These are phyloP conservation scores for Atherinomorus stipes DNA, from an alignment of 2,113 vertebrate species.

Conservation along the genomic window DNA sequence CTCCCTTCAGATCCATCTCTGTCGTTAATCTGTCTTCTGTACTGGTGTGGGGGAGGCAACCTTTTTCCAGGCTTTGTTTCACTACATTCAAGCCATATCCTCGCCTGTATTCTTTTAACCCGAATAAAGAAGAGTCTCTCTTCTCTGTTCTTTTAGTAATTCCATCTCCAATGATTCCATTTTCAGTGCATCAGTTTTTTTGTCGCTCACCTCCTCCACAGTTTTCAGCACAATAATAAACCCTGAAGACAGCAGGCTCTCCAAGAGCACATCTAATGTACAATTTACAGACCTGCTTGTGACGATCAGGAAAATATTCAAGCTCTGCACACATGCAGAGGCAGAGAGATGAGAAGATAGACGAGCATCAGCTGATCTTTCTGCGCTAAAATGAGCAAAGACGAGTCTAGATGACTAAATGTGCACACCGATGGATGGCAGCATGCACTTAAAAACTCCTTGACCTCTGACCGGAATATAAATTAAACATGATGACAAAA, in stretches of 20 bases:
- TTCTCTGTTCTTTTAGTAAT: background rate
- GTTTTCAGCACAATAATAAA: background rate
- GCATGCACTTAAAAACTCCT: constrained; percentile 38
- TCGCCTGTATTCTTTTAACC: background rate
- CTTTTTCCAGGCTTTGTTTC: constrained; percentile 14
- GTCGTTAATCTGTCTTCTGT: constrained; percentile 69
- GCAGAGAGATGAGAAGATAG: background rate
- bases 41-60: background rate
- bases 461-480: constrained; percentile 64
- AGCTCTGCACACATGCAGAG: constrained; percentile 32
- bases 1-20: constrained; percentile 76
- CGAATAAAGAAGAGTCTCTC: no score
- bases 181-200: no score
- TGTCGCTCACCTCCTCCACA: background rate
- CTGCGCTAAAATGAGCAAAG: constrained; percentile 39
- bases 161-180: background rate
- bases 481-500: constrained; percentile 45
- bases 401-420: constrained; percentile 23
- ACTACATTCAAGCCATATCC: rapidly evolving
- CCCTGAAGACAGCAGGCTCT: constrained; percentile 23
- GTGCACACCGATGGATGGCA: constrained; percentile 26
- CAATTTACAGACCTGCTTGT: constrained; percentile 37
- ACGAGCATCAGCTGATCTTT: constrained; percentile 44
- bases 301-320: constrained; percentile 41
- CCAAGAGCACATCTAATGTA: constrained; percentile 43